Conservation (phyloP, 2,113 vertebrate genomes). For the Lepisosteus oculatus region DNA sequence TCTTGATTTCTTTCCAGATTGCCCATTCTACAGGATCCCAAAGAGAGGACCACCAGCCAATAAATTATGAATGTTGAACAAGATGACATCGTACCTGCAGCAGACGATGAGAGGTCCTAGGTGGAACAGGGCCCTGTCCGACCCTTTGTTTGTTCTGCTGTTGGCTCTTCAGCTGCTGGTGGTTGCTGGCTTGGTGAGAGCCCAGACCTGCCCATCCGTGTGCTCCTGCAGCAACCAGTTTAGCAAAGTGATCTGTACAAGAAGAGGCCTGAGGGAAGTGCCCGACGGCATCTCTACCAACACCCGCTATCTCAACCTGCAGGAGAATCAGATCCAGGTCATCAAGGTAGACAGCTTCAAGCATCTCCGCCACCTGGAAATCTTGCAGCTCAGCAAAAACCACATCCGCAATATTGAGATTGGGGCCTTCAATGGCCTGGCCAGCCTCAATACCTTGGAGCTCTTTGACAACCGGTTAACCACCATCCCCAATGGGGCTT, state of each 20-base stretch:
- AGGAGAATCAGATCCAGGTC: constrained; percentile 97
- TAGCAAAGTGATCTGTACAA: constrained; percentile 97
- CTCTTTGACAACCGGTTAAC: constrained; percentile 98
- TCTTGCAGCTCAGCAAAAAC: constrained; percentile 95
- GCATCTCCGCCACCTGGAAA: constrained; percentile 93
- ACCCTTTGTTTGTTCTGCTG: constrained; percentile 97
- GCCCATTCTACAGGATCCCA: constrained; percentile 67
- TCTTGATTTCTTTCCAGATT: constrained; percentile 62
- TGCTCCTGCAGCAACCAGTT: constrained; percentile 99
- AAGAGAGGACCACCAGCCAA: constrained; percentile 86
- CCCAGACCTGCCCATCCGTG: constrained; percentile 96
- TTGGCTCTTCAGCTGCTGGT: constrained; percentile 97
- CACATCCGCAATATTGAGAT: constrained; percentile 98
- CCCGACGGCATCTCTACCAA: constrained; percentile 98
- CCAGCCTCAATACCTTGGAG: constrained; percentile 97
- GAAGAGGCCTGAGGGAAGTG: constrained; percentile 90
- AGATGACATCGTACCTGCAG: constrained; percentile 99
- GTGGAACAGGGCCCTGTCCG: constrained; percentile 99
- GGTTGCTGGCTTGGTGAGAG: constrained; percentile 93
- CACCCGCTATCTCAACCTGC: constrained; percentile 94
- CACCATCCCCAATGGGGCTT: constrained; percentile 97
- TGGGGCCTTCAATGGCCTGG: constrained; percentile 97
- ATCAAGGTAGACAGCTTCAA: constrained; percentile 99
- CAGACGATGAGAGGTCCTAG: constrained; percentile 99
- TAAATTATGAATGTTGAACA: constrained; percentile 99